These are phyloP conservation scores for Aricia artaxerxes DNA, from an alignment of 2,888 invertebrate genomes.

Conservation along the genomic window DNA sequence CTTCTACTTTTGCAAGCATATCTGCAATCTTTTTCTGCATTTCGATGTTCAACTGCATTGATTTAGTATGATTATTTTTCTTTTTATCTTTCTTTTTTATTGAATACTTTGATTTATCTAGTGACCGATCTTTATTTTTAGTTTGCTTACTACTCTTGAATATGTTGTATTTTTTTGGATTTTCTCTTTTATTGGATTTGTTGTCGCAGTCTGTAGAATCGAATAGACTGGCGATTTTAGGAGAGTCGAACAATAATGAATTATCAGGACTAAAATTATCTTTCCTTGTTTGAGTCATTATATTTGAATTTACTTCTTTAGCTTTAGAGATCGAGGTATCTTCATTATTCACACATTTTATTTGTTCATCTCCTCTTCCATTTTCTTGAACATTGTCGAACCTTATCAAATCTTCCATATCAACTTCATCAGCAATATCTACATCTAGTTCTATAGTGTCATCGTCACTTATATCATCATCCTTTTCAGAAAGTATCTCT, in stretches of 20 bases:
- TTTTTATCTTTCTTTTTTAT: not conserved
- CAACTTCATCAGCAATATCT: not conserved
- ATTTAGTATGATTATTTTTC: not conserved
- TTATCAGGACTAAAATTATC: not conserved
- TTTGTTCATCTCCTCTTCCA: not conserved
- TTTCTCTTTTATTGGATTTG: not conserved
- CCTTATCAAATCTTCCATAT: not conserved
- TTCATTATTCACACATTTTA: not conserved
- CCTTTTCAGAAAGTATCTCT: slow-evolving; percentile 5
- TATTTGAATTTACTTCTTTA: not conserved
- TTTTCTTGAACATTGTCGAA: not conserved
- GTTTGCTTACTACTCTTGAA: not conserved
- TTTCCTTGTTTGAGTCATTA: not conserved
- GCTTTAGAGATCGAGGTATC: too few species aligned
- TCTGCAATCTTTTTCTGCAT: slow-evolving; percentile 8
- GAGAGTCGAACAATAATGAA: not conserved
- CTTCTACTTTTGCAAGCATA: not conserved
- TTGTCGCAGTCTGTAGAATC: not conserved
- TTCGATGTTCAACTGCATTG: not conserved
- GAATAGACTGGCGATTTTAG: not conserved
- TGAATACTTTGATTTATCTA: not conserved
- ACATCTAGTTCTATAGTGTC: slow-evolving; percentile 6
- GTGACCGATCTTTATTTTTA: not conserved
- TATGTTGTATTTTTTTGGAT: not conserved
- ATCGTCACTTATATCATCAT: not conserved